Conservation (phyloP, 2,888 invertebrate species). For the Dexiosoma caninum region DNA sequence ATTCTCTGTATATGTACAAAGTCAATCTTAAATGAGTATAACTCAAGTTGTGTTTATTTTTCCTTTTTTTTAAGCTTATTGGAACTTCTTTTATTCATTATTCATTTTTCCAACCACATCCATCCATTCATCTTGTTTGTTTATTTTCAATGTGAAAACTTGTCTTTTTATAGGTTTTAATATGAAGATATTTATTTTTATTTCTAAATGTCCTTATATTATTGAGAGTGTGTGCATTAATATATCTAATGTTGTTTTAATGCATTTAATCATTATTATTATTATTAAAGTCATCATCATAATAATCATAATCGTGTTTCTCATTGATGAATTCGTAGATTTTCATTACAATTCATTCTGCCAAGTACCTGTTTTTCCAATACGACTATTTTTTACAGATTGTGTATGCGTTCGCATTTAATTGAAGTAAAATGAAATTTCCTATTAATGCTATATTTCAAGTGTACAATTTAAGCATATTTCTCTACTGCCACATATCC, state of each 20-base stretch:
- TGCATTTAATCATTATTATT: slow-evolving; percentile 12
- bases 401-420: slow-evolving; percentile 3
- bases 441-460: slow-evolving; percentile 44
- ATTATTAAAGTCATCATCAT: neutral
- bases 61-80: neutral
- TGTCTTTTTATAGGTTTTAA: neutral
- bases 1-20: slow-evolving; percentile 27
- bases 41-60: neutral
- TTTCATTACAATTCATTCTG: neutral
- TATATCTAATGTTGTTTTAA: slow-evolving; percentile 17
- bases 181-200: neutral
- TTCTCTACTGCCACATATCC: slow-evolving; percentile 17
- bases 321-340: slow-evolving; percentile 42
- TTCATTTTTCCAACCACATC: slow-evolving; percentile 21
- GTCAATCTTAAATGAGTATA: neutral
- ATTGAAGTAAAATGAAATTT: slow-evolving; percentile 46
- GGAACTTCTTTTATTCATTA: neutral
- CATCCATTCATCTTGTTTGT: slow-evolving; percentile 31
- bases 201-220: slow-evolving; percentile 45
- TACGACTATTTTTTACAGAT: too few species aligned
- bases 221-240: neutral
- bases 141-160: slow-evolving; percentile 15
- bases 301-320: neutral
- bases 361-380: slow-evolving; percentile 22
- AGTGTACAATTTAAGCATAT: slow-evolving; percentile 10